Evolutionary conservation across 92 coral and sea anemone genomes (phyloP), one percentile per base, ranked within the genome.

Genomic region (Isaurus tuberculatus): DNA sequence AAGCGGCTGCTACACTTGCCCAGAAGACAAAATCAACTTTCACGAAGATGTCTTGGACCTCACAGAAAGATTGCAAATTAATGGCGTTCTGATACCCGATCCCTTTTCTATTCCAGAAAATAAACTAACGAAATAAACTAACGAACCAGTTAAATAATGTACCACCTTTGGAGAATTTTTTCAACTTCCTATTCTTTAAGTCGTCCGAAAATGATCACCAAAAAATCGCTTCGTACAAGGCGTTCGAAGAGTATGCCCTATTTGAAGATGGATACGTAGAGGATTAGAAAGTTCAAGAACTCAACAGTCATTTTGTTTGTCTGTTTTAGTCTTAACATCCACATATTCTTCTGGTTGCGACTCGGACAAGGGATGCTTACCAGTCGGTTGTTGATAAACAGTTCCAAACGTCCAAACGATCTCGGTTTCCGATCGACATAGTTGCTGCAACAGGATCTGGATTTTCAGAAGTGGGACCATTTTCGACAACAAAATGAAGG

Each of bases 401-500:
- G 46, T 40, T 40, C 46, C 46, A 40, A 40, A 40, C n/a, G n/a
- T n/a, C n/a, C n/a, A n/a, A n/a, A n/a, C n/a, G n/a, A n/a, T n/a
- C n/a, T n/a, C n/a, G n/a, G n/a, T n/a, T n/a, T n/a, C n/a, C n/a
- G n/a, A n/a, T n/a, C n/a, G n/a, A n/a, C n/a, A n/a, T n/a, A n/a
- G n/a, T n/a, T n/a, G n/a, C n/a, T n/a, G n/a, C n/a, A n/a, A n/a
- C n/a, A n/a, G n/a, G n/a, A n/a, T n/a, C n/a, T n/a, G n/a, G n/a
- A n/a, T n/a, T n/a, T n/a, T n/a, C n/a, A n/a, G n/a, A n/a, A 87
- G 86, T 88, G 28, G 91, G 88, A 23, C 85, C 83, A 84, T 83
- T 88, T 84, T 83, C 88, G 55, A 85, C 88, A 57, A 83, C 91
- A 70, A 88, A 88, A 88, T 88, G 91, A 37, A 88, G 85, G 55